Conservation (phyloP, 2,888 invertebrate genomes). For the Lamproptera curius region DNA sequence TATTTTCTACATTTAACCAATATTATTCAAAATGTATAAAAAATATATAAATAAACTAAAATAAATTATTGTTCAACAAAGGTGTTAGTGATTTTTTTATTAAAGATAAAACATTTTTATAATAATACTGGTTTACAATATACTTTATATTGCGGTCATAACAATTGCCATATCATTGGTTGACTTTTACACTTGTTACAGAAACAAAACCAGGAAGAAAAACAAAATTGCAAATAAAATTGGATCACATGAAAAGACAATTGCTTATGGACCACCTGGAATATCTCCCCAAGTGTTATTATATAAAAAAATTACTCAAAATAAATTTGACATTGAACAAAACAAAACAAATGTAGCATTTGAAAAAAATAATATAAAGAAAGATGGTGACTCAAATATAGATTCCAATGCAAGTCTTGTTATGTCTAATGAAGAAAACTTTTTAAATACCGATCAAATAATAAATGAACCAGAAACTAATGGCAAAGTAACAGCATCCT, state of each 20-base stretch:
- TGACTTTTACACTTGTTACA: constrained; percentile 1
- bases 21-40: no score
- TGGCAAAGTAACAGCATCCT: constrained; percentile 24
- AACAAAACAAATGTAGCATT: background rate
- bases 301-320: constrained; percentile 4
- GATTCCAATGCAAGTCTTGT: no score
- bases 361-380: constrained; percentile 24
- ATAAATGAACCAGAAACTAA: background rate
- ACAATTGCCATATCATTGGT: no score
- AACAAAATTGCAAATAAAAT: background rate
- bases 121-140: no score
- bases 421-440: no score
- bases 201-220: background rate
- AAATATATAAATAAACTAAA: no score
- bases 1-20: no score
- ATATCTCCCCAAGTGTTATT: constrained; percentile 7
- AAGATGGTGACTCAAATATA: constrained; percentile 37
- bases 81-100: no score
- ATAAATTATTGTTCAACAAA: no score
- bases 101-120: no score
- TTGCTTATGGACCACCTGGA: constrained; percentile 43
- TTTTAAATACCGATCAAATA: background rate
- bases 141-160: no score
- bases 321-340: background rate
- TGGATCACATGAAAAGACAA: constrained; percentile 19